Conservation (phyloP, 2,113 vertebrate species). For the Sprattus sprattus region DNA sequence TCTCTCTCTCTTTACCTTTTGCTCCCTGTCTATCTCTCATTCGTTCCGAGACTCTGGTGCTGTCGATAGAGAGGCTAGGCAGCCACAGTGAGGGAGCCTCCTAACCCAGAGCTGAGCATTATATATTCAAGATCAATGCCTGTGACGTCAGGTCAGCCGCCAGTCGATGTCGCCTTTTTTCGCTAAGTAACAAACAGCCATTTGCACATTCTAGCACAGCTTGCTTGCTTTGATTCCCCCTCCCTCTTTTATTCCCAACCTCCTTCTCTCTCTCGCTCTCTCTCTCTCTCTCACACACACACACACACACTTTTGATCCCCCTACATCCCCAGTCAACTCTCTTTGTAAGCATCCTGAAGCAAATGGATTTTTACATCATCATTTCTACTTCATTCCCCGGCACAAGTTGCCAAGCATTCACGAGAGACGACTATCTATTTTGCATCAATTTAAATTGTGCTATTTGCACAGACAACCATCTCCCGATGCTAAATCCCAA, state of each 20-base stretch:
- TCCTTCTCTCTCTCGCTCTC: slow-evolving; percentile 29
- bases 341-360: not conserved
- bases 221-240: slow-evolving; percentile 19
- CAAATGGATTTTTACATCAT: not conserved
- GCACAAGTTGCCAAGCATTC: not conserved
- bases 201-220: slow-evolving; percentile 36
- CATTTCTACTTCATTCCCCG: not conserved
- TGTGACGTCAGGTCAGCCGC: slow-evolving; percentile 42
- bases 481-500: not conserved
- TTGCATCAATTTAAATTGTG: not conserved
- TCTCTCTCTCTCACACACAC: not conserved
- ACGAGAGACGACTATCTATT: not conserved
- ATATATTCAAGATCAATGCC: slow-evolving; percentile 45
- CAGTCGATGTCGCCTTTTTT: slow-evolving; percentile 42
- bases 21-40: slow-evolving; percentile 12
- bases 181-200: slow-evolving; percentile 38
- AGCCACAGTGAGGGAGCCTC: slow-evolving; percentile 25
- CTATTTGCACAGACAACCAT: not conserved
- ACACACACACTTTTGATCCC: not conserved
- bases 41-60: not conserved
- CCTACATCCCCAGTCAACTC: not conserved
- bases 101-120: slow-evolving; percentile 36
- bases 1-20: not conserved
- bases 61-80: slow-evolving; percentile 27
- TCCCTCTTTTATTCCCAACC: slow-evolving; percentile 2